These are phyloP conservation scores for Neolamprologus sp. DNA, from an alignment of 2,113 vertebrate species.

Conservation along the genomic window DNA sequence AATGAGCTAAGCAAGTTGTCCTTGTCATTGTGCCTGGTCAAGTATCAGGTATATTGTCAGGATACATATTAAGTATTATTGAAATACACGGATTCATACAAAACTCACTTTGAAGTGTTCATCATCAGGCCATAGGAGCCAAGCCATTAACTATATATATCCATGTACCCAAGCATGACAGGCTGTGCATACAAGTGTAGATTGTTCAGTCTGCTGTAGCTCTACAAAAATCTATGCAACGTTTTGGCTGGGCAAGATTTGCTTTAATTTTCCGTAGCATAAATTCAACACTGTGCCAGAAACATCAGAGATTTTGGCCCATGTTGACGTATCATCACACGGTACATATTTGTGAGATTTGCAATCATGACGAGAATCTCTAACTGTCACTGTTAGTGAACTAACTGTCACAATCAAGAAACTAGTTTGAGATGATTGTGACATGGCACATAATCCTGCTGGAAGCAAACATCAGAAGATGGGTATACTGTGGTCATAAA, in stretches of 20 bases:
- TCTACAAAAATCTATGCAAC: not conserved
- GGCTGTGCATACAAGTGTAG: not conserved
- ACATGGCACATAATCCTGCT: not conserved
- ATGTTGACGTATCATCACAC: not conserved
- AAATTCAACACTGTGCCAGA: accelerated
- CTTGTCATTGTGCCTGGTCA: not conserved
- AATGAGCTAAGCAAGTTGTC: not conserved
- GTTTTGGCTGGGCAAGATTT: not conserved
- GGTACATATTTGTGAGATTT: not conserved
- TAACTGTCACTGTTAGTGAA: not conserved
- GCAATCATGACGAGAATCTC: not conserved
- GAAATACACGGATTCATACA: not conserved
- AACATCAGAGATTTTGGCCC: not conserved
- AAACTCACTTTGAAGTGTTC: not conserved
- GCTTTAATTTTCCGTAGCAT: not conserved
- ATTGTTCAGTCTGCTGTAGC: not conserved
- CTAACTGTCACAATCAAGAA: not conserved
- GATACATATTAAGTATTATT: not conserved
- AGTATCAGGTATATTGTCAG: not conserved
- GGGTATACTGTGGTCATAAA: not conserved
- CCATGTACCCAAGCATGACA: not conserved
- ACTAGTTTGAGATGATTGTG: not conserved
- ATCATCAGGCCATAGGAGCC: not conserved
- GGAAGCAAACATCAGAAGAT: not conserved
- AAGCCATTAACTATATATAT: not conserved